A percentile compares a stretch with the other conserved stretches of the same genome.
Conservation (phyloP, 2,888 invertebrate genomes). For the Psylliodes chrysocephalus region DNA sequence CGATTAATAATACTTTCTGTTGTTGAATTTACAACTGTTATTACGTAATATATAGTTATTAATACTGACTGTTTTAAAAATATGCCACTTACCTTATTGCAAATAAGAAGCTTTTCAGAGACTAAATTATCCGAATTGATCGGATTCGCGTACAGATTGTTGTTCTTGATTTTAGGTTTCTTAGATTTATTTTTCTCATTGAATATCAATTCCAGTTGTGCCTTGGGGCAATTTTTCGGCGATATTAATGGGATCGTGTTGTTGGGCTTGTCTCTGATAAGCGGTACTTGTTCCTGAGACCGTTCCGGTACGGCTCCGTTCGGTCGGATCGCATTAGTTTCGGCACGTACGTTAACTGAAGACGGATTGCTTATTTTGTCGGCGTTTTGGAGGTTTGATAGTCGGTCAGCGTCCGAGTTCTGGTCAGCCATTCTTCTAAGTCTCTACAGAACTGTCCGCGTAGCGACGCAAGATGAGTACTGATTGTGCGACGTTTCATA, state of each 20-base stretch:
- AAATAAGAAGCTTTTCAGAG: slow-evolving; percentile 33
- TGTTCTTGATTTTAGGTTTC: slow-evolving; percentile 43
- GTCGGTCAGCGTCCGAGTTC: slow-evolving; percentile 53
- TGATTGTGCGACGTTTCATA: slow-evolving; percentile 55
- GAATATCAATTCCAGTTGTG: slow-evolving; percentile 41
- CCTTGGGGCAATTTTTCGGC: slow-evolving; percentile 31
- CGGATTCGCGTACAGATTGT: slow-evolving; percentile 44
- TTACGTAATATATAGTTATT: no score
- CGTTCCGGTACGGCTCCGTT: slow-evolving; percentile 16
- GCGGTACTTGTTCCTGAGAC: slow-evolving; percentile 17
- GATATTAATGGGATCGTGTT: slow-evolving; percentile 17
- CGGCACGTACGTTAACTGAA: slow-evolving; percentile 3
- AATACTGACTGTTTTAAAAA: no score
- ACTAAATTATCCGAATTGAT: slow-evolving; percentile 31
- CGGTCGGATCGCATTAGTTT: slow-evolving; percentile 22
- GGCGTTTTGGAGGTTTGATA: slow-evolving; percentile 38
- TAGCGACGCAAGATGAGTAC: slow-evolving; percentile 57
- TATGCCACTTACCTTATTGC: slow-evolving; percentile 25
- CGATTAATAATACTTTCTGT: no score
- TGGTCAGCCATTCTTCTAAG: slow-evolving; percentile 64
- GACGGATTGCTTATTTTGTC: slow-evolving; percentile 46
- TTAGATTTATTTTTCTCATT: slow-evolving; percentile 46
- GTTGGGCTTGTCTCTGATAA: slow-evolving; percentile 21
- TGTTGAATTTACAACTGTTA: no score
- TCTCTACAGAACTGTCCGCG: slow-evolving; percentile 59